Percentiles rank a stretch among this genome's conserved stretches.
phyloP scores from a whole-genome alignment of 2,113 vertebrate species.

The Brachirus orientalis region DNA sequence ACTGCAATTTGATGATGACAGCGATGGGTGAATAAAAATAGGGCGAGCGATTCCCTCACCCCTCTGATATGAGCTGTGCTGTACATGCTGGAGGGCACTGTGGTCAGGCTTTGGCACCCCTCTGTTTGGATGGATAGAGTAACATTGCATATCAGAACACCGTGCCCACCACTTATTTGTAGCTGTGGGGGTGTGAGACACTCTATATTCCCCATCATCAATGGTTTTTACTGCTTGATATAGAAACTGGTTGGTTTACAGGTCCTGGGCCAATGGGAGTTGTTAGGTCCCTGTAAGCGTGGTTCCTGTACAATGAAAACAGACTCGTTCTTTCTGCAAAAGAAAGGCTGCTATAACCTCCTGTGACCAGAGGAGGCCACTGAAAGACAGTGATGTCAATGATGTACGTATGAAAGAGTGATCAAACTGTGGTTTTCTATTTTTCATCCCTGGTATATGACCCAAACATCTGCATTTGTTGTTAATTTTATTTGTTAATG shows the following conservation, averaged over 20 bases:
- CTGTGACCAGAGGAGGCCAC: conserved; percentile 71
- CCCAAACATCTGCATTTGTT: neutral
- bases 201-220: conserved; percentile 79
- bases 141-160: conserved; percentile 77
- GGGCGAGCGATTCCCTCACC: conserved; percentile 63
- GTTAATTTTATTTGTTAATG: too few relatives aligned
- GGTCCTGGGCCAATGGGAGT: conserved; percentile 56
- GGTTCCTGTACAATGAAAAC: conserved; percentile 53
- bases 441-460: too few relatives aligned
- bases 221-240: conserved; percentile 79
- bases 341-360: conserved; percentile 41
- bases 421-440: neutral
- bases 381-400: conserved; percentile 52
- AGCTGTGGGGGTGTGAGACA: conserved; percentile 80
- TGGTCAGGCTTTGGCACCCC: conserved; percentile 69
- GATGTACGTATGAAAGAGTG: neutral
- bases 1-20: conserved; percentile 73
- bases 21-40: conserved; percentile 73
- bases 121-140: conserved; percentile 75
- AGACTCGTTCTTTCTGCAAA: conserved; percentile 34
- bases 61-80: conserved; percentile 63
- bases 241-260: conserved; percentile 74
- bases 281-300: conserved; percentile 20
- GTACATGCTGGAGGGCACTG: conserved; percentile 60
- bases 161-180: conserved; percentile 79